Evolutionary conservation across 2,888 invertebrate species (phyloP).

Genomic region (Alentia gelatinosa): DNA sequence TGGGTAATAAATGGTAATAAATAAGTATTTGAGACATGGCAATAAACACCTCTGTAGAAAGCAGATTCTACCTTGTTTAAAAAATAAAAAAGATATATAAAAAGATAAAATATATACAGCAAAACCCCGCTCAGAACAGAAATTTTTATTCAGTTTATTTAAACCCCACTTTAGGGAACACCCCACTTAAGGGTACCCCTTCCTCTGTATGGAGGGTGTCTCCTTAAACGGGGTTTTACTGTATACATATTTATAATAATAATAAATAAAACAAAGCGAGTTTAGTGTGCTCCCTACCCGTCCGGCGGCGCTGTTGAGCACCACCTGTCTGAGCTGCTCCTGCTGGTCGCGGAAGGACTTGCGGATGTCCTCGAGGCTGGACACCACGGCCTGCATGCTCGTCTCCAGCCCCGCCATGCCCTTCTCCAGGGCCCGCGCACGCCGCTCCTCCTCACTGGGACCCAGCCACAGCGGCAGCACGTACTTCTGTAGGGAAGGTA

Average conservation of each 20-base stretch:
- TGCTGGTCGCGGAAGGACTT: not conserved
- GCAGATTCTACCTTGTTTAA: too few species aligned
- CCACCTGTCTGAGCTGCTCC: slow-evolving; percentile 42
- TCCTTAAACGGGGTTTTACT: not conserved
- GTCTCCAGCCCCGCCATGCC: slow-evolving; percentile 32
- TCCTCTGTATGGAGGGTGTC: not conserved
- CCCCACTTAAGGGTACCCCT: too few species aligned
- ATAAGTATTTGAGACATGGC: too few species aligned
- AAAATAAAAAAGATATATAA: too few species aligned
- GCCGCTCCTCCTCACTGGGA: slow-evolving; percentile 42
- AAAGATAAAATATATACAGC: too few species aligned
- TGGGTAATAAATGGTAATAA: too few species aligned
- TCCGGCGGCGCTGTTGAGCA: not conserved
- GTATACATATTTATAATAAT: not conserved
- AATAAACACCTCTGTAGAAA: too few species aligned
- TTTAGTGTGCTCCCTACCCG: slow-evolving; percentile 23
- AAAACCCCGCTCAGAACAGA: too few species aligned
- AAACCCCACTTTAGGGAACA: too few species aligned
- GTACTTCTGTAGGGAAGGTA: slow-evolving; percentile 50
- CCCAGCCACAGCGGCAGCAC: slow-evolving; percentile 52
- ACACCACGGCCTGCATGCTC: not conserved
- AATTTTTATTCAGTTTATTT: too few species aligned
- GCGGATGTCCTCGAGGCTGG: not conserved
- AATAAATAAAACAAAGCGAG: not conserved
- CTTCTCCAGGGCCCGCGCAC: not conserved